Base-by-base conservation (phyloP, 2,113 vertebrate species). In the Aleadryas rufinucha region DNA sequence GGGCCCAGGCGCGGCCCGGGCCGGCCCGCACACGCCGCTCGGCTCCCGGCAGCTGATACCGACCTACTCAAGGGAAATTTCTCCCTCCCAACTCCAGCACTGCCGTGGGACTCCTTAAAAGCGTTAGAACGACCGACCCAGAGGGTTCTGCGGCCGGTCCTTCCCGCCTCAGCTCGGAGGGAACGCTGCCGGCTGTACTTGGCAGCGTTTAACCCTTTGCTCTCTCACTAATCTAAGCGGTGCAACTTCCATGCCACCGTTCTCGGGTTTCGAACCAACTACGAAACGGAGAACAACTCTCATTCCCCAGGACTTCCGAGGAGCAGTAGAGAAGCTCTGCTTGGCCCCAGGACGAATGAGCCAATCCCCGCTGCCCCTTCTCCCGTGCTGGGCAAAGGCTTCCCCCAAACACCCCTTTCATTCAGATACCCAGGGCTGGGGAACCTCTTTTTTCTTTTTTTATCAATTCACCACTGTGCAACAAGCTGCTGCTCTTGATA, bases 11-110 rank as follows among this genome's bases (percentile, higher is more conserved):
- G 44, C 71, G 64, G 84, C 84, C 59, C 72, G 63, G 63, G 54
- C 63, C n/a, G 64, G 84, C 77, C 97, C 28, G 8, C 30, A 92
- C 98, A 96, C 71, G 96, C 57, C 90, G 21, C 60, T 66, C 9
- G 7, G 13, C 39, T 69, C 37, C 69, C 61, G 26, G 26, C 94
- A 95, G 94, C 92, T 65, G 91, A 79, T 27, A 72, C 59, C 83
- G 81, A 42, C 65, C 86, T 50, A 35, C 1, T 14, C 61, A 50
- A 68, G 24, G 85, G 45, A 31, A 49, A 68, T 7, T 11, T 19
- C 50, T 59, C 79, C 45, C 35, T 52, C 50, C 22, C 12, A 57
- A 42, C 84, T 39, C 75, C 64, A 44, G 74, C 12, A 21, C 60
- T 37, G 31, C 15, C 9, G 0, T 5, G 42, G 52, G 75, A 47